Percentiles rank a stretch among this genome's conserved stretches.
These are phyloP conservation scores for Sebastes minor DNA, from an alignment of 2,797 vertebrate genomes.

Conservation along the genomic window DNA sequence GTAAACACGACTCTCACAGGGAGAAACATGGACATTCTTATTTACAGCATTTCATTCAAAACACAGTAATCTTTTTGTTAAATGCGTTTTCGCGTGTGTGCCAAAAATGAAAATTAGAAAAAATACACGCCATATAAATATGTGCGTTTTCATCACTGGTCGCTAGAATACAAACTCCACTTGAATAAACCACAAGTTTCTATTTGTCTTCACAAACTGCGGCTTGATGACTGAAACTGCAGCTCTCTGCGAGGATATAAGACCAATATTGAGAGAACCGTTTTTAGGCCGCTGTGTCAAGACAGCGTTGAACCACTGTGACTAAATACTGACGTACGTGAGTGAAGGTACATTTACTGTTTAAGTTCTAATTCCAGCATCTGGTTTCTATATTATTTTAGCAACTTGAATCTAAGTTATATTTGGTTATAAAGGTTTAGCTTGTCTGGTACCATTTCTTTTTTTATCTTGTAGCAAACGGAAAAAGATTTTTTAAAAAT, in stretches of 20 bases:
- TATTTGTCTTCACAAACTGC: conserved; percentile 75
- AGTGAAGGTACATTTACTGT: conserved; percentile 17
- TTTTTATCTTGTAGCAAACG: conserved; percentile 8
- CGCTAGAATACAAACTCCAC: conserved; percentile 70
- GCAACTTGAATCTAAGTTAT: conserved; percentile 18
- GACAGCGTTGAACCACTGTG: conserved; percentile 41
- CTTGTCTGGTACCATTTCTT: not conserved
- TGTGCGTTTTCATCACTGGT: conserved; percentile 68
- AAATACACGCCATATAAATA: conserved; percentile 76
- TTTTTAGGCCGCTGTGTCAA: conserved; percentile 69
- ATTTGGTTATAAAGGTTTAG: conserved; percentile 25
- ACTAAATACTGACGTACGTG: conserved; percentile 35
- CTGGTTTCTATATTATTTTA: conserved; percentile 39
- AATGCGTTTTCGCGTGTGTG: conserved; percentile 61
- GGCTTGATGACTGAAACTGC: conserved; percentile 67
- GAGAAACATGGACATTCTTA: conserved; percentile 81
- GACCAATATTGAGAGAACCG: conserved; percentile 76
- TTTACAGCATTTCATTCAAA: conserved; percentile 80
- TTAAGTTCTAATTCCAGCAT: conserved; percentile 48
- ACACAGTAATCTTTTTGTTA: conserved; percentile 84
- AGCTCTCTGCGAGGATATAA: conserved; percentile 66
- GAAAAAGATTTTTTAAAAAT: not conserved
- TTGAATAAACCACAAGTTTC: conserved; percentile 73
- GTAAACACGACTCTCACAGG: conserved; percentile 77
- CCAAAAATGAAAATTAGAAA: conserved; percentile 77